Percentiles rank a stretch among this genome's conserved stretches.
phyloP scores from a whole-genome alignment of 2,797 vertebrate genomes.

The Chromis chromis region DNA sequence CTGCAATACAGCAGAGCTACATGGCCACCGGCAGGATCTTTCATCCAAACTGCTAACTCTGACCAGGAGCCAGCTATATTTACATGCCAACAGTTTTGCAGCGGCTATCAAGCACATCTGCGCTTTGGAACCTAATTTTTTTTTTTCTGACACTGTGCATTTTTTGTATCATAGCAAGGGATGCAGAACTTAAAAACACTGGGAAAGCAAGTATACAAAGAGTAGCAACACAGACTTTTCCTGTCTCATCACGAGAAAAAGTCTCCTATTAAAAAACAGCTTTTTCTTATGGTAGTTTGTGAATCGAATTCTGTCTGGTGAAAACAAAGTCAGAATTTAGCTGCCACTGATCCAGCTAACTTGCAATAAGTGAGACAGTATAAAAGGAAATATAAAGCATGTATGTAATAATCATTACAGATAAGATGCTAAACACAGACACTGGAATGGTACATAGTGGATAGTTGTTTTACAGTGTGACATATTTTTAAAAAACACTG shows the following conservation, averaged over 20 bases:
- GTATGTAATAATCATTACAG: slow-evolving; percentile 1
- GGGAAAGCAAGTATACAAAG: slow-evolving; percentile 27
- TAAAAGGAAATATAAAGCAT: slow-evolving; percentile 1
- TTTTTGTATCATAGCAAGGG: slow-evolving; percentile 54
- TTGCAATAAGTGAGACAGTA: slow-evolving; percentile 4
- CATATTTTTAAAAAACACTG: slow-evolving; percentile 2
- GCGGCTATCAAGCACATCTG: slow-evolving; percentile 45
- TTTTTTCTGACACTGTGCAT: slow-evolving; percentile 21
- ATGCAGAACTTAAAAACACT: slow-evolving; percentile 36
- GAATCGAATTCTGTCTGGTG: neutral
- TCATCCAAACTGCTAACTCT: slow-evolving; percentile 38
- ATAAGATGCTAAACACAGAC: slow-evolving; percentile 12
- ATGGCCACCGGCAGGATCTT: slow-evolving; percentile 21
- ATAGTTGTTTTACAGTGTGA: slow-evolving; percentile 25
- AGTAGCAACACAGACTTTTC: neutral
- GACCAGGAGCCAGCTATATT: slow-evolving; percentile 47
- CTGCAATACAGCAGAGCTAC: slow-evolving; percentile 21
- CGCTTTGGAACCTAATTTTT: slow-evolving; percentile 40
- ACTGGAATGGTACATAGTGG: slow-evolving; percentile 7
- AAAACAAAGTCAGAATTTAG: neutral
- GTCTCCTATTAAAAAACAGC: slow-evolving; percentile 5
- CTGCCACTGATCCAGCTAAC: slow-evolving; percentile 15
- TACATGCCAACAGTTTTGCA: slow-evolving; percentile 40
- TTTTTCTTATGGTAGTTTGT: neutral
- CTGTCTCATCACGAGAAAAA: slow-evolving; percentile 14